These are phyloP conservation scores for Danaus melanippus DNA, from an alignment of 1,140 invertebrate species.

Conservation along the genomic window DNA sequence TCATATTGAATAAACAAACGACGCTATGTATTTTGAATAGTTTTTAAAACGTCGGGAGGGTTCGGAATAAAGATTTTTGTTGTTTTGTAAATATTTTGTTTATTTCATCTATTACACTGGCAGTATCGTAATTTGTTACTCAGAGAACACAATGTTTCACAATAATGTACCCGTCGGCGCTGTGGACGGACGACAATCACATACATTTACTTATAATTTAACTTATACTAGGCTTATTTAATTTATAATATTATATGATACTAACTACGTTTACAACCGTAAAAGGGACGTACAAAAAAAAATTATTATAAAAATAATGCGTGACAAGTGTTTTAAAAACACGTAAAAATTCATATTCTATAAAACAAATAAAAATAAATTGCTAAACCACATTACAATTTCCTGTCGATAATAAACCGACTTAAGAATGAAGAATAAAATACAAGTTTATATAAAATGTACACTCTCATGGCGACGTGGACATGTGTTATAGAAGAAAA, in stretches of 20 bases:
- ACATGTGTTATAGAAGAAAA: too few species aligned
- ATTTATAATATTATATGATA: not conserved
- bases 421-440: too few species aligned
- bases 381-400: too few species aligned
- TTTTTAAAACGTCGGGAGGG: not conserved
- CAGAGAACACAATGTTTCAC: conserved; percentile 1
- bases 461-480: too few species aligned
- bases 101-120: conserved; percentile 5
- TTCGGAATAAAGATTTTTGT: not conserved
- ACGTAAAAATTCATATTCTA: too few species aligned
- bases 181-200: conserved; percentile 23
- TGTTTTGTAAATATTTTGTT: conserved; percentile 7
- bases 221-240: not conserved
- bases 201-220: conserved; percentile 22
- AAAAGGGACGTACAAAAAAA: too few species aligned
- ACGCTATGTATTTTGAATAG: not conserved
- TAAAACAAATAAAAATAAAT: too few species aligned
- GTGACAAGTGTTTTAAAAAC: too few species aligned
- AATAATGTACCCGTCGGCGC: conserved; percentile 10
- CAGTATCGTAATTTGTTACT: conserved; percentile 7
- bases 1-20: too few species aligned
- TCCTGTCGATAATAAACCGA: too few species aligned
- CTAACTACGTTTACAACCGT: not conserved
- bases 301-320: too few species aligned
- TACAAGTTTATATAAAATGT: too few species aligned